Base-by-base conservation (phyloP, 2,797 vertebrate species). In the Botia almorhae region DNA sequence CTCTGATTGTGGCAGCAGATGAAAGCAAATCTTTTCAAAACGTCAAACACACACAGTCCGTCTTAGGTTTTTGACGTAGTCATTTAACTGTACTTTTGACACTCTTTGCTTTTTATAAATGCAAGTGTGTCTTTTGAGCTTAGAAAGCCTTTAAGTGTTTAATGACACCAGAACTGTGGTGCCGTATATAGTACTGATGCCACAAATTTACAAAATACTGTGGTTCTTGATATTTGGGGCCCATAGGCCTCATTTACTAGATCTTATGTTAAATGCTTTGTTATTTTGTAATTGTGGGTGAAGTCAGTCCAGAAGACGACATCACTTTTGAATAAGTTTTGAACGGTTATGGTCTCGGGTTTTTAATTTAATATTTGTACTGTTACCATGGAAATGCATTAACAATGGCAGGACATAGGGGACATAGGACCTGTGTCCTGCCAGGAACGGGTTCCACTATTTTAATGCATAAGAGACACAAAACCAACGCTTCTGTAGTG, bases 371-470 rank as follows among this genome's bases (percentile, higher is more conserved):
- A 21, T 74, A 56, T 76, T 78, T 14, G 2, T 69, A 39, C 63
- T 8, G 77, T 86, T 81, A 65, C 65, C 70, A 82, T 79, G 63
- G 78, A 83, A 82, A 78, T 74, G 7, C 53, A 67, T 46, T 64
- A 84, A 83, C 78, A 85, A 80, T 84, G 51, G 55, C 79, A 83
- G 84, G 79, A 84, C 78, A 53, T 39, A 23, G 51, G 23, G 23
- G 23, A 1, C 23, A n/a, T n/a, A n/a, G n/a, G n/a, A n/a, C 23
- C 23, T 26, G 23, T 26, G 23, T 26, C 23, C 23, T 26, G 23
- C 23, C 23, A 26, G 23, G 23, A 26, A 2, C 23, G 23, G 1
- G 23, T 77, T 56, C 63, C 19, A 55, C 36, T 26, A 21, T 23
- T 58, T 29, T 19, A 68, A 0, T 26, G 36, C 36, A 58, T 43